Base-by-base conservation (phyloP, 2,888 invertebrate genomes). In the Trissonchulus latispiculum region DNA sequence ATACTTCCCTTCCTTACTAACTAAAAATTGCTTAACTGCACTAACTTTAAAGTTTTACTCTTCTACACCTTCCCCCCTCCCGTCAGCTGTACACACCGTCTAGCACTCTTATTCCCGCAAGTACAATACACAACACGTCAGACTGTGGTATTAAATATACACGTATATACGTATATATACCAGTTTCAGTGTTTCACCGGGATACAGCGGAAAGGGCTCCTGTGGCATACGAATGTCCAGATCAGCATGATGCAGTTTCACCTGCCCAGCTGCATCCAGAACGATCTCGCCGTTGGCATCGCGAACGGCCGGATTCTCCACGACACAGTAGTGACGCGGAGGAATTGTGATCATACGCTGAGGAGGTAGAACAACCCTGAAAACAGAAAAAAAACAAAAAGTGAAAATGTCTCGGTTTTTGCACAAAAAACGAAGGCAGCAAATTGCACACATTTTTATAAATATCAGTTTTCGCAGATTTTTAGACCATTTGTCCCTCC, bases 201-300 rank as follows among this genome's bases (percentile, higher is more conserved):
- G 86, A 79, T 84, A 86, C 23, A 86, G 80, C 18, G 86, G 86
- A 77, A 86, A 86, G 1, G 86, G 86, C 18, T 85, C 85, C 77
- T 85, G 85, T 29, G 85, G 81, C 36, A 86, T 80, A n/a, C 86
- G 80, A 73, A 85, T 84, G 75, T 86, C 86, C 73, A 83, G 82
- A 77, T 86, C 86, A 73, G 85, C 86, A 78, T 86, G 85, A 2
- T 78, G 77, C 33, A 86, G 80, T 37, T 80, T 83, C 8, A 79
- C 83, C 78, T 86, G 86, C 31, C 85, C 85, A 74, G 78, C 77
- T 0, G 74, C 75, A 75, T 86, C 86, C 66, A 79, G 75, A 1
- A 82, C 78, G 23, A 84, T 80, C 3, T 78, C 77, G 18, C 78
- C 79, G 48, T 84, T 82, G 31, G 79, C 80, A 77, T 84, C 81